phyloP scores from a whole-genome alignment of 1,140 invertebrate species.

The Hycleus phaleratus region DNA sequence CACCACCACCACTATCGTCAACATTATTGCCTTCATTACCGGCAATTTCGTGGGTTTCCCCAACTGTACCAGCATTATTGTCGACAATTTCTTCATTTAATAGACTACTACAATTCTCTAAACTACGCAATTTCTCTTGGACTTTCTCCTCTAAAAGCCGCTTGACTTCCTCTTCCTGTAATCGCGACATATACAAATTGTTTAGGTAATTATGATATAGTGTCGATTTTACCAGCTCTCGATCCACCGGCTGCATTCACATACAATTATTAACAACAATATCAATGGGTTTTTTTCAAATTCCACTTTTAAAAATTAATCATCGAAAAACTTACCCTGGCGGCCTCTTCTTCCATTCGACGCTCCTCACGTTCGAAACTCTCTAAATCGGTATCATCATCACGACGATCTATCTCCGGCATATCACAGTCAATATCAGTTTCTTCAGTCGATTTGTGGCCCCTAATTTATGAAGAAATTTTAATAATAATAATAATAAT shows the following conservation, averaged over 20 bases:
- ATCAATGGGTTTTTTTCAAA: no score
- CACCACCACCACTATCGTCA: neutral
- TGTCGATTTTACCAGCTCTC: slow-evolving; percentile 32
- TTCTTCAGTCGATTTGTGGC: slow-evolving; percentile 22
- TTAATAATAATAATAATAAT: neutral
- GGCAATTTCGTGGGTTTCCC: neutral
- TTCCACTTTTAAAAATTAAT: neutral
- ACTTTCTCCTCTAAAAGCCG: slow-evolving; percentile 43
- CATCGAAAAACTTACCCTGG: slow-evolving; percentile 28
- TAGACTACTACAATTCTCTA: slow-evolving; percentile 36
- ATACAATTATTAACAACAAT: neutral
- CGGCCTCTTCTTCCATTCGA: slow-evolving; percentile 43
- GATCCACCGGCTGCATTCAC: slow-evolving; percentile 30
- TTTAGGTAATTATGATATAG: slow-evolving; percentile 7
- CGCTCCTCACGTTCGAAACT: slow-evolving; percentile 46
- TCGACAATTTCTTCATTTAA: slow-evolving; percentile 9
- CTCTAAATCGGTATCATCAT: slow-evolving; percentile 39
- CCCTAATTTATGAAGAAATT: slow-evolving; percentile 12
- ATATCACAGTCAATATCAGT: slow-evolving; percentile 38
- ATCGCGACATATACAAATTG: slow-evolving; percentile 6
- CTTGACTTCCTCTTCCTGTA: slow-evolving; percentile 48
- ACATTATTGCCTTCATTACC: slow-evolving; percentile 11
- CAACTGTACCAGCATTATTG: no score
- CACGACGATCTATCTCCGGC: slow-evolving; percentile 26
- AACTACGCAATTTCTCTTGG: slow-evolving; percentile 34